Conservation (phyloP, 2,888 invertebrate species). For the Oithona nana region DNA sequence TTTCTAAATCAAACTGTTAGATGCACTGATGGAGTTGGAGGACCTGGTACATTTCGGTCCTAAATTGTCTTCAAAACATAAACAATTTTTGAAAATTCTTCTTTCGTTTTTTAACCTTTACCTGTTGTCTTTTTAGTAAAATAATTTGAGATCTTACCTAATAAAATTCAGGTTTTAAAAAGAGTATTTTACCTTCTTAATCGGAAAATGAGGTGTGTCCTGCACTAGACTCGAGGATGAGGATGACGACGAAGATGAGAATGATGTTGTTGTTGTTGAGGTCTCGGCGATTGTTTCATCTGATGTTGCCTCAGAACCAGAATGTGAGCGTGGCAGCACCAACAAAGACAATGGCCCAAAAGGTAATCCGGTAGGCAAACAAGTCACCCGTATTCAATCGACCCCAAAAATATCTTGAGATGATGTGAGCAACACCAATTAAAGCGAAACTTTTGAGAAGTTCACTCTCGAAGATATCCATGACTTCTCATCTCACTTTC, state of each 20-base stretch:
- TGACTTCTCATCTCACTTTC: neutral
- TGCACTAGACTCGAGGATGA: neutral
- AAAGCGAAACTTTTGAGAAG: neutral
- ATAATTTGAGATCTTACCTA: too few relatives aligned
- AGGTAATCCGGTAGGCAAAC: neutral
- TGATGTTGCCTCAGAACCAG: neutral
- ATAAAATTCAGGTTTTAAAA: neutral
- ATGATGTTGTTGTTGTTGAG: neutral
- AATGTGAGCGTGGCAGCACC: neutral
- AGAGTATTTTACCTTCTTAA: slow-evolving; percentile 1
- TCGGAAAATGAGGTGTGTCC: slow-evolving; percentile 1
- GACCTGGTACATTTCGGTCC: too few relatives aligned
- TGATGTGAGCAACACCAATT: slow-evolving; percentile 1
- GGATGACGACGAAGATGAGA: slow-evolving; percentile 1
- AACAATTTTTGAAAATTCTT: too few relatives aligned
- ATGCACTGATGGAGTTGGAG: too few relatives aligned
- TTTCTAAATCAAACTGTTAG: too few relatives aligned
- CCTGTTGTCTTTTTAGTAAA: too few relatives aligned
- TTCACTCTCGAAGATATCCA: neutral
- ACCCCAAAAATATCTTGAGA: neutral
- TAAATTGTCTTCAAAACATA: too few relatives aligned
- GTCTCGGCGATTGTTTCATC: neutral
- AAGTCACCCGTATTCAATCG: neutral
- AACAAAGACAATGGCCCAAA: neutral
- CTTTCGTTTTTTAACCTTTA: too few relatives aligned